A percentile compares a stretch with the other conserved stretches of the same genome.
These are phyloP conservation scores for Caenorhabditis auriculariae DNA, from an alignment of 2,888 invertebrate genomes.

Conservation along the genomic window DNA sequence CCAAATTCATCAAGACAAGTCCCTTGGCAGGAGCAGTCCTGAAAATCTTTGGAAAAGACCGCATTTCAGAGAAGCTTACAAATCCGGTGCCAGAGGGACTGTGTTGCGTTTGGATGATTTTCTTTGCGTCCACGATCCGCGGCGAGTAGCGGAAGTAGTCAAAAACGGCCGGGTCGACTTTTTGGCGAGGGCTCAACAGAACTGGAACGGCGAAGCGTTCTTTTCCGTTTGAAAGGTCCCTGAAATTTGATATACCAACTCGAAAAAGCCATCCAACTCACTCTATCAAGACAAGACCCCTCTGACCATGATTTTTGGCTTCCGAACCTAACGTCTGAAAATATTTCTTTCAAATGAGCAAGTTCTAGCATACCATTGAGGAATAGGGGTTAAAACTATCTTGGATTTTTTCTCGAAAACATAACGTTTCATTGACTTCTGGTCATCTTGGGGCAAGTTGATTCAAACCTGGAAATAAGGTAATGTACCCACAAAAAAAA, in stretches of 20 bases:
- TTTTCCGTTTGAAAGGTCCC: constrained; percentile 37
- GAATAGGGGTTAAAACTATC: too few species aligned
- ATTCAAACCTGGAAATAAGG: too few species aligned
- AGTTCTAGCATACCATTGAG: too few species aligned
- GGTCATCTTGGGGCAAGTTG: too few species aligned
- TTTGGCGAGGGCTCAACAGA: constrained; percentile 10
- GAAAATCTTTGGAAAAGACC: too few species aligned
- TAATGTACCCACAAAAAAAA: too few species aligned
- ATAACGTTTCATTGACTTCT: too few species aligned
- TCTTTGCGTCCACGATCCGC: constrained; percentile 26
- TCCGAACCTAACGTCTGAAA: background rate
- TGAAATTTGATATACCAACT: constrained; percentile 13
- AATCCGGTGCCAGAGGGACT: too few species aligned
- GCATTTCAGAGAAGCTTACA: too few species aligned
- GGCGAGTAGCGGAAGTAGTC: constrained; percentile 27
- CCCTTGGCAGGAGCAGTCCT: constrained; percentile 10
- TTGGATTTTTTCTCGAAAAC: too few species aligned
- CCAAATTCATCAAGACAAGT: constrained; percentile 3
- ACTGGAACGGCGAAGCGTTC: constrained; percentile 41
- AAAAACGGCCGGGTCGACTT: constrained; percentile 10
- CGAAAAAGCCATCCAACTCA: background rate
- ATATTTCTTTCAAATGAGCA: background rate
- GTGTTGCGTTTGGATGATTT: too few species aligned
- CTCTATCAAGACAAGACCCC: background rate
- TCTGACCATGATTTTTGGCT: background rate